Percentiles rank a stretch among this genome's conserved stretches.
These are phyloP conservation scores for Sebastes jordani DNA, from an alignment of 2,797 vertebrate genomes.

Conservation along the genomic window DNA sequence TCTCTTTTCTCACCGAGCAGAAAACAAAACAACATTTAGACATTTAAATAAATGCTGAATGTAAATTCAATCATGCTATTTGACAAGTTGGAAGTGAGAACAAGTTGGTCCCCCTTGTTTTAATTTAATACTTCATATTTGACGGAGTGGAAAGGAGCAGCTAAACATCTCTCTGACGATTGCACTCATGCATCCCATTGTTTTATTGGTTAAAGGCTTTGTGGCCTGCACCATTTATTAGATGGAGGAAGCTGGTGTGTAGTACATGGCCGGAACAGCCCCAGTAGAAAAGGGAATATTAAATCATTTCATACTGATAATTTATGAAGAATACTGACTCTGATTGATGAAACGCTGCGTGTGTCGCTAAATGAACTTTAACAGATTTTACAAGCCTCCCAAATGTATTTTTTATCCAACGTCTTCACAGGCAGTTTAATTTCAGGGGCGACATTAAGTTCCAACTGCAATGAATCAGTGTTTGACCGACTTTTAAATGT, in stretches of 20 bases:
- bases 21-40: too few relatives aligned
- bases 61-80: not conserved
- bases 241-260: too few relatives aligned
- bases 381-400: not conserved
- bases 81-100: not conserved
- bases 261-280: too few relatives aligned
- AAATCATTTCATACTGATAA: not conserved
- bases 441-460: not conserved
- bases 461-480: not conserved
- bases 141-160: too few relatives aligned
- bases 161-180: too few relatives aligned
- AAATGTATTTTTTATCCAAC: not conserved
- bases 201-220: too few relatives aligned
- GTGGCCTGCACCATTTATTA: too few relatives aligned
- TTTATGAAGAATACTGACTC: not conserved
- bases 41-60: too few relatives aligned
- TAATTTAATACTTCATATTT: not conserved
- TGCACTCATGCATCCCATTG: too few relatives aligned
- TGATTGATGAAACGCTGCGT: not conserved
- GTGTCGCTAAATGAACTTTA: not conserved
- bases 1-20: not conserved
- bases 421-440: not conserved
- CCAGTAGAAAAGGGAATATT: not conserved
- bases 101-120: not conserved
- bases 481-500: not conserved